Conservation (phyloP, 2,888 invertebrate genomes). For the Microdon myrmicae region DNA sequence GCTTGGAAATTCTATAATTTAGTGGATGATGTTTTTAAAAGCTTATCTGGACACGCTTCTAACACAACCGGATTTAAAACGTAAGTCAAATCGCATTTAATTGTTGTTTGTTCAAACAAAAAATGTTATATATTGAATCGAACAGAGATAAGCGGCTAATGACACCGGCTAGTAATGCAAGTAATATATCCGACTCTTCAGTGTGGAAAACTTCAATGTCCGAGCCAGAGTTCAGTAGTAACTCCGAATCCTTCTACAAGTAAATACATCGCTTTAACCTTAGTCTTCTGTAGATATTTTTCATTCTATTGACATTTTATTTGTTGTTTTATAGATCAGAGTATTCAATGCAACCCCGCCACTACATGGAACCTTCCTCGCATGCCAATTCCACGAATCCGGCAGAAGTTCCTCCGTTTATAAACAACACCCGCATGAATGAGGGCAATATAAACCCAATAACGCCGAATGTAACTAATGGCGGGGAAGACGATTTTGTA, state of each 20-base stretch:
- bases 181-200: conserved; percentile 65
- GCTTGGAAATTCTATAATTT: conserved; percentile 66
- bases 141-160: conserved; percentile 64
- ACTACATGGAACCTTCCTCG: conserved; percentile 65
- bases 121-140: background rate
- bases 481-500: conserved; percentile 55
- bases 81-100: conserved; percentile 5
- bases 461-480: conserved; percentile 56
- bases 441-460: conserved; percentile 64
- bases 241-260: conserved; percentile 66
- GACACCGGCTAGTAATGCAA: conserved; percentile 64
- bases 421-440: conserved; percentile 62
- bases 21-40: conserved; percentile 66
- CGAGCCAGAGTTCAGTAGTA: conserved; percentile 66
- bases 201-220: conserved; percentile 67
- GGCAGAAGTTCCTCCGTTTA: conserved; percentile 63
- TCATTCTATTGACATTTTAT: background rate
- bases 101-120: background rate
- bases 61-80: conserved; percentile 46
- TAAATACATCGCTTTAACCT: conserved; percentile 30
- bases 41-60: conserved; percentile 62
- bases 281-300: conserved; percentile 1
- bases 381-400: conserved; percentile 65
- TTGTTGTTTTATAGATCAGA: conserved; percentile 58
- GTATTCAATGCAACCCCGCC: conserved; percentile 64